Percentiles rank a stretch among this genome's conserved stretches.
These are phyloP conservation scores for Synergus umbraculus DNA, from an alignment of 2,888 invertebrate genomes.

Conservation along the genomic window DNA sequence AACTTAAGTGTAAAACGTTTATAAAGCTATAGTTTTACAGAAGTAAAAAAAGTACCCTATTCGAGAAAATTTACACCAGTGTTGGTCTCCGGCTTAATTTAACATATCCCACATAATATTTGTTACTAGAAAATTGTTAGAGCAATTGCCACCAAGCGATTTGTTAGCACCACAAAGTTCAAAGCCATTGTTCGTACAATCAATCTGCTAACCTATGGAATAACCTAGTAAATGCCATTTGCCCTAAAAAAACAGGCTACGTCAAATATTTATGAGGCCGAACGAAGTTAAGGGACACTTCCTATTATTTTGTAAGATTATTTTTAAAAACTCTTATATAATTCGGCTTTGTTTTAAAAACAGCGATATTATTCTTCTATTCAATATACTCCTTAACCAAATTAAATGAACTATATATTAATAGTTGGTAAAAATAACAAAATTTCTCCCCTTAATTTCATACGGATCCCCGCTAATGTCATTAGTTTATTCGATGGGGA, in stretches of 20 bases:
- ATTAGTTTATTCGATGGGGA: not conserved
- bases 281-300: not conserved
- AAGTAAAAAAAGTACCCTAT: not conserved
- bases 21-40: not conserved
- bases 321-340: not conserved
- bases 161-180: slow-evolving; percentile 25
- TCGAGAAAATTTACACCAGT: slow-evolving; percentile 16
- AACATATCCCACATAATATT: slow-evolving; percentile 17
- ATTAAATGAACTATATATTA: not conserved
- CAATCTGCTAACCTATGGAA: not conserved
- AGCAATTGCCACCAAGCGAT: slow-evolving; percentile 27
- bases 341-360: not conserved
- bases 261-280: not conserved
- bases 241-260: not conserved
- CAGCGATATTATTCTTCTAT: not conserved
- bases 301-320: not conserved
- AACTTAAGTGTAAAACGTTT: slow-evolving; percentile 28
- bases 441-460: not conserved
- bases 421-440: too few relatives aligned
- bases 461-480: not conserved
- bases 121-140: slow-evolving; percentile 33
- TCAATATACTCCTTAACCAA: not conserved
- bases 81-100: slow-evolving; percentile 16
- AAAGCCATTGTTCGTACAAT: not conserved
- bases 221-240: not conserved